phyloP scores from a whole-genome alignment of 1,140 invertebrate species.

The Magallana gigas region DNA sequence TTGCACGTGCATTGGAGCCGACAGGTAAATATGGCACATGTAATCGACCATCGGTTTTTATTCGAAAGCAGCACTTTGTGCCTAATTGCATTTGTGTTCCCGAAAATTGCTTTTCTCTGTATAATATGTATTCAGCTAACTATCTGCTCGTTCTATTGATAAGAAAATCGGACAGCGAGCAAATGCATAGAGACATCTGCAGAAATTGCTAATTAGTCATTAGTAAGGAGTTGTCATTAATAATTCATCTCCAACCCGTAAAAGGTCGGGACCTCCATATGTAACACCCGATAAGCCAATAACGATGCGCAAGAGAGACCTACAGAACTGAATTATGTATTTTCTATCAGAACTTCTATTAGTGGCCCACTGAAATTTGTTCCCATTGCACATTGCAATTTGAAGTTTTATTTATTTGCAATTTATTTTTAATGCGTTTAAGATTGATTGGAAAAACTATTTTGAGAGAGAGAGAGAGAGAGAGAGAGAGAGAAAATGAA shows the following conservation, averaged over 20 bases:
- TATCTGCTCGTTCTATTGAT: background rate
- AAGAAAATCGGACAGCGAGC: background rate
- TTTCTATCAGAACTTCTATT: too few species aligned
- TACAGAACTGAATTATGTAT: too few species aligned
- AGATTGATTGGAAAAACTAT: too few species aligned
- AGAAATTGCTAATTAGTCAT: slow-evolving; percentile 21
- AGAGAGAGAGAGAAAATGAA: too few species aligned
- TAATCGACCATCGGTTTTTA: background rate
- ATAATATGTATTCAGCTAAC: background rate
- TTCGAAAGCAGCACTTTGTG: background rate
- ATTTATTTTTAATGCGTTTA: too few species aligned
- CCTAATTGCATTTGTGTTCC: slow-evolving; percentile 1
- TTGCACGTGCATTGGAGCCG: slow-evolving; percentile 11
- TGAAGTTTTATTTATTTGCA: too few species aligned
- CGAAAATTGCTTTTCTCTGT: slow-evolving; percentile 15
- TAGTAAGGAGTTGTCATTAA: background rate
- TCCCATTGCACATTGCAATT: too few species aligned
- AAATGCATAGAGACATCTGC: background rate
- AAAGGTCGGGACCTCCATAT: background rate
- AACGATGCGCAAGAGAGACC: too few species aligned
- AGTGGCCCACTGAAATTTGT: too few species aligned
- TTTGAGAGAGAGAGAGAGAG: too few species aligned
- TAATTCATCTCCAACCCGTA: background rate
- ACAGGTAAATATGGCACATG: slow-evolving; percentile 1
- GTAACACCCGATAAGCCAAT: too few species aligned